Base-by-base conservation (phyloP, 2,888 invertebrate genomes). In the Hedychridium roseum region DNA sequence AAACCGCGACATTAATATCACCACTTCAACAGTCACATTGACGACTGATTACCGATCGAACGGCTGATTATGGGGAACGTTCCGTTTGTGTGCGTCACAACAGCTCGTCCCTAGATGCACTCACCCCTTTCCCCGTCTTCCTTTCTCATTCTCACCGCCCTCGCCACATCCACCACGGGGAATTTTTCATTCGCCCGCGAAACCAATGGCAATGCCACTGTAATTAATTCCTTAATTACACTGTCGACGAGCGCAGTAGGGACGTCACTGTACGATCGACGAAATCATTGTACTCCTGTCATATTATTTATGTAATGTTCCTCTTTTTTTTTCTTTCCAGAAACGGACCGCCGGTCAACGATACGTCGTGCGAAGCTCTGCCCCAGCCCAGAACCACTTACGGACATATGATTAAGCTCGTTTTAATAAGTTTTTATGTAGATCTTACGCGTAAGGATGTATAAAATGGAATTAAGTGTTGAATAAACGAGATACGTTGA, bases 341-440 rank as follows among this genome's bases (percentile, higher is more conserved):
- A 72, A 50, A 52, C 63, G 59, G 60, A 55, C 52, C 53, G 54
- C 54, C 49, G 63, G 53, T 57, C 55, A 58, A 58, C 60, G 61
- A 57, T 43, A 38, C 51, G 60, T 51, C 56, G 52, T 59, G 60
- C 60, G 54, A 54, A 51, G 60, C 64, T n/a, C n/a, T 64, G 60
- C 58, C 65, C 65, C 69, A 66, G 57, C 60, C 65, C 68, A 60
- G 66, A 68, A 66, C 68, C 66, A 68, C 66, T 66, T 65, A 67
- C 61, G 66, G 66, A 69, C 54, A 63, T 60, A 66, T 57, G 59
- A 61, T 71, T 71, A 74, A 68, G 70, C 69, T 71, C 70, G 66
- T 74, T 75, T 75, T 71, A 70, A 73, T 74, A 74, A 75, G 72
- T 75, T 75, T 75, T 73, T 75, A 75, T 73, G 74, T 75, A 75